Base-by-base conservation (phyloP, 2,888 invertebrate species). In the Apamea crenata region DNA sequence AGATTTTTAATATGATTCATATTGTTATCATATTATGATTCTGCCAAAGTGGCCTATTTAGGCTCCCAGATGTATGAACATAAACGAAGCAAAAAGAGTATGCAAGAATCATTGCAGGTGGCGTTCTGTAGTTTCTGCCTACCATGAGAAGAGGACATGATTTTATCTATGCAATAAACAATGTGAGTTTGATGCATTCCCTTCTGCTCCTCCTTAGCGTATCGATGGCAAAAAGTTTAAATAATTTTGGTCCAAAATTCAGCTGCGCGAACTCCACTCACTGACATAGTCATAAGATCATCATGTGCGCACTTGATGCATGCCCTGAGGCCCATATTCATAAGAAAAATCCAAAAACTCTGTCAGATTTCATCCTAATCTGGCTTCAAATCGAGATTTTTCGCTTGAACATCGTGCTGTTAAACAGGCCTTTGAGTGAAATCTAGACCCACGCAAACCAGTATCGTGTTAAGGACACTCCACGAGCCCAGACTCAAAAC, bases 381-480 rank as follows among this genome's bases (percentile, higher is more conserved):
- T 29, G n/a, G 29, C 71, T 36, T 29, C 6, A 36, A 32, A 18
- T 70, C 4, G 6, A 71, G 4, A 56, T 25, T 59, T 53, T 7
- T 10, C 8, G 5, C 5, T 25, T 25, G 3, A 81, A 74, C 2
- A 63, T 8, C 21, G 14, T 50, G 40, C 21, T 47, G 36, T 25
- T 18, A 44, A 47, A 56, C 5, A 21, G 3, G 0, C 29, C 21
- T 50, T 72, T 50, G 61, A 44, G 16, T 21, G 25, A 70, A 72
- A n/a, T 80, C 68, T 44, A 50, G 18, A 79, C 8, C 36, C 7
- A 8, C 50, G 16, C 59, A 36, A 1, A 47, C 56, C 18, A 36
- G 84, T 75, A 78, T 70, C 63, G 40, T 59, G 59, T 77, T 63
- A 77, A 69, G 69, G 75, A 36, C 68, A 67, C 68, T 68, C 66